Percentiles rank a stretch among this genome's conserved stretches.
Conservation (phyloP, 2,888 invertebrate species). For the Saturnia japonica region DNA sequence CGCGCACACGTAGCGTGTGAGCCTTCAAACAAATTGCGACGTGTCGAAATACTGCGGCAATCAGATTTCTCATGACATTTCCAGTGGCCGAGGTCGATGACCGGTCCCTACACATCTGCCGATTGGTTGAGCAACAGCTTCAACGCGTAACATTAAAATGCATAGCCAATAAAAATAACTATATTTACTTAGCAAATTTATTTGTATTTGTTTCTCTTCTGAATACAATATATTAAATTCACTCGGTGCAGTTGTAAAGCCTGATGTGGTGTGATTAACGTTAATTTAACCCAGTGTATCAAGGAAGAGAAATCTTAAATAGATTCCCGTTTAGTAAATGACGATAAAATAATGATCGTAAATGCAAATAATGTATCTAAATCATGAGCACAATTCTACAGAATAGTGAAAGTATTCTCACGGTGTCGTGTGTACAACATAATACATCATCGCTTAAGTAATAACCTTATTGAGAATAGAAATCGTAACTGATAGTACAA, state of each 20-base stretch:
- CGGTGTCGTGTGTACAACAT: slow-evolving; percentile 31
- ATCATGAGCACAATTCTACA: slow-evolving; percentile 18
- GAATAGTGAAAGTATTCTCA: slow-evolving; percentile 70
- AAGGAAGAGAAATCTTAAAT: background rate
- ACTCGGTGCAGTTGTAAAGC: background rate
- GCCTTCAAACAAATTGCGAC: slow-evolving; percentile 18
- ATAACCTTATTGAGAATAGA: background rate
- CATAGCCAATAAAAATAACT: slow-evolving; percentile 17
- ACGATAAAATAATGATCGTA: background rate
- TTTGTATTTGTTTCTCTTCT: background rate
- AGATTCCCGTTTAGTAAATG: background rate
- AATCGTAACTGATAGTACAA: background rate
- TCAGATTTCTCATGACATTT: slow-evolving; percentile 47
- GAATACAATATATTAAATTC: background rate
- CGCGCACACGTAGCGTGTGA: slow-evolving; percentile 3
- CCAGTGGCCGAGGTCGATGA: slow-evolving; percentile 31
- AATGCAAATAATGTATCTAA: slow-evolving; percentile 9
- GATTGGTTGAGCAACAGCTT: slow-evolving; percentile 27
- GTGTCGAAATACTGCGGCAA: slow-evolving; percentile 14
- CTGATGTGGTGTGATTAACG: background rate
- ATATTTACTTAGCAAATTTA: slow-evolving; percentile 20
- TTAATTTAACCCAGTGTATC: background rate
- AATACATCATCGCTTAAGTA: background rate
- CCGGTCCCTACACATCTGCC: slow-evolving; percentile 24
- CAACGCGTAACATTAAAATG: background rate